Base-by-base conservation (phyloP, 2,797 vertebrate species). In the Xenopus petersii region DNA sequence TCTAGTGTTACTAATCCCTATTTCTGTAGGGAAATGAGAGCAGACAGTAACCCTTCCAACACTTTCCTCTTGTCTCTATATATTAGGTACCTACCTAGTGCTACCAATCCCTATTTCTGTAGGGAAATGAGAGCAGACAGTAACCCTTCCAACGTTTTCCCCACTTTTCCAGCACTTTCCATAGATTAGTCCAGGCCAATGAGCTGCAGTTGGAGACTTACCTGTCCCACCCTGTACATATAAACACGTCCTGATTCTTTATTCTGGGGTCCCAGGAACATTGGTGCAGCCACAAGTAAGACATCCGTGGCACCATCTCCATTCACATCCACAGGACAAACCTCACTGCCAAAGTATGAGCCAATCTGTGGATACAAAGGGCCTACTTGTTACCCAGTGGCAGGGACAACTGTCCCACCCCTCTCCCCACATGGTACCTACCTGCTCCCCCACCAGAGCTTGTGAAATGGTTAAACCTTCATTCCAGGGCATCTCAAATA, bases 331-430 rank as follows among this genome's bases (percentile, higher is more conserved):
- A 99, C 75, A 0, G 87, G 90, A 54, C 95, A 94, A 54, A 98
- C 89, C 83, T 98, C 97, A 7, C 97, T 97, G 83, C 97, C 97
- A 17, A 94, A 98, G 82, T 98, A 98, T 0, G 95, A 97, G 12
- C 97, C 97, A 1, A 98, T 98, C 97, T 98, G 80, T 13, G 64
- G 24, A 51, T 55, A 26, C 21, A 21, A 21, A 21, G 21, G 21
- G 21, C 21, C 1, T 21, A 21, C 21, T 21, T 21, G 21, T 21
- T 21, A 21, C 21, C 21, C 21, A 21, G 21, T 21, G 21, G 21
- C 47, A 48, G 47, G 1, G 47, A 7, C 47, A 48, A 7, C 12
- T 48, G 13, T 59, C 56, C 16, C 56, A 6, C 33, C 33, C 33
- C 33, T 36, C 6, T 36, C 26, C 33, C 33, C 33, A 36, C 33